phyloP scores from a whole-genome alignment of 1,140 invertebrate genomes.

The Cydia amplana region DNA sequence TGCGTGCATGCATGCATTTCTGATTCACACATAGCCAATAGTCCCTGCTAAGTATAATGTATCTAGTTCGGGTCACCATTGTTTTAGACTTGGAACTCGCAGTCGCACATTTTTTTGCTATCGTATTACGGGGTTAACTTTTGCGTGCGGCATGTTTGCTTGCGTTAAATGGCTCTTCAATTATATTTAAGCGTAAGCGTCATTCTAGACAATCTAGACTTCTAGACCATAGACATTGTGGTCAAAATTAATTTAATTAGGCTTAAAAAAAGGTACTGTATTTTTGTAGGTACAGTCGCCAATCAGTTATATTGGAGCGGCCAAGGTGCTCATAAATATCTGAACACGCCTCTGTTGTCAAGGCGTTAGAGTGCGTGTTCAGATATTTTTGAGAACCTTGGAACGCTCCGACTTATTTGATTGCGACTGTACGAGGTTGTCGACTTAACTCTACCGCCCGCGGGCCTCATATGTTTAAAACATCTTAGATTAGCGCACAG shows the following conservation, averaged over 20 bases:
- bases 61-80: background rate
- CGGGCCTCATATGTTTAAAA: conserved; percentile 65
- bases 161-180: background rate
- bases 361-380: too few species aligned
- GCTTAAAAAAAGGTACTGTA: background rate
- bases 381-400: too few species aligned
- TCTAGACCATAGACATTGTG: too few species aligned
- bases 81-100: background rate
- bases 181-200: too few species aligned
- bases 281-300: too few species aligned
- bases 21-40: background rate
- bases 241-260: background rate
- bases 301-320: too few species aligned
- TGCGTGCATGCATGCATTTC: too few species aligned
- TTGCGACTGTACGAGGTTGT: conserved; percentile 61
- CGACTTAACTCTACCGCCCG: conserved; percentile 52
- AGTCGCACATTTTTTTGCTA: background rate
- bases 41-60: background rate
- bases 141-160: background rate
- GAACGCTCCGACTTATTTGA: too few species aligned
- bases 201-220: too few species aligned
- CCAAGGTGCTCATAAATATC: too few species aligned
- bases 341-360: too few species aligned
- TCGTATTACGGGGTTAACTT: background rate
- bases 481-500: conserved; percentile 62